These are phyloP conservation scores for Aphidoletes aphidimyza DNA, from an alignment of 2,888 invertebrate genomes.

Conservation along the genomic window DNA sequence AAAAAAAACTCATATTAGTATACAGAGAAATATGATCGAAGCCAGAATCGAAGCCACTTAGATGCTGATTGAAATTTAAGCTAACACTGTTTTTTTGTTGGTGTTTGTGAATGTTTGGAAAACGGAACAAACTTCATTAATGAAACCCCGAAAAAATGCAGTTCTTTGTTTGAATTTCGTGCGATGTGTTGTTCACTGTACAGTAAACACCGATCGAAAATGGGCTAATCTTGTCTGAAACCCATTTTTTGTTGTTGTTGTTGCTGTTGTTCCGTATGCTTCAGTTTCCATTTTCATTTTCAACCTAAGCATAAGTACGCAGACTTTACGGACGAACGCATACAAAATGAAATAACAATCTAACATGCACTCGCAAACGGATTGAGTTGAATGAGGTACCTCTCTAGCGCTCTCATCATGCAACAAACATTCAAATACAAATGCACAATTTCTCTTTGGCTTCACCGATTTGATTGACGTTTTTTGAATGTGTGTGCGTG, in stretches of 20 bases:
- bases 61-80: constrained; percentile 6
- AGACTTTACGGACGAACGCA: not conserved
- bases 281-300: constrained; percentile 49
- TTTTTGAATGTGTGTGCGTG: not conserved
- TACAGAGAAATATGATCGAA: too few relatives aligned
- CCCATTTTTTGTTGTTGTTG: not conserved
- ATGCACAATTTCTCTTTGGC: constrained; percentile 44
- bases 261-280: constrained; percentile 5
- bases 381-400: too few relatives aligned
- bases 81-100: not conserved
- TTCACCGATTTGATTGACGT: constrained; percentile 51
- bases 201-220: not conserved
- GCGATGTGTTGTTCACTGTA: too few relatives aligned
- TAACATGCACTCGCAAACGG: not conserved
- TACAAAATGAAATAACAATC: constrained; percentile 9
- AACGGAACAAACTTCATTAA: constrained; percentile 9
- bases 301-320: not conserved
- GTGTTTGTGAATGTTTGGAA: too few relatives aligned
- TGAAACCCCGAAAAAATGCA: not conserved
- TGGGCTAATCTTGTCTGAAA: constrained; percentile 2
- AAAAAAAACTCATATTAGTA: too few relatives aligned
- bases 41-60: not conserved
- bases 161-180: too few relatives aligned
- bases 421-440: constrained; percentile 28
- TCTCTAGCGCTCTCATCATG: not conserved